These are phyloP conservation scores for Trichogramma dendrolimi DNA, from an alignment of 2,888 invertebrate genomes.

Conservation along the genomic window DNA sequence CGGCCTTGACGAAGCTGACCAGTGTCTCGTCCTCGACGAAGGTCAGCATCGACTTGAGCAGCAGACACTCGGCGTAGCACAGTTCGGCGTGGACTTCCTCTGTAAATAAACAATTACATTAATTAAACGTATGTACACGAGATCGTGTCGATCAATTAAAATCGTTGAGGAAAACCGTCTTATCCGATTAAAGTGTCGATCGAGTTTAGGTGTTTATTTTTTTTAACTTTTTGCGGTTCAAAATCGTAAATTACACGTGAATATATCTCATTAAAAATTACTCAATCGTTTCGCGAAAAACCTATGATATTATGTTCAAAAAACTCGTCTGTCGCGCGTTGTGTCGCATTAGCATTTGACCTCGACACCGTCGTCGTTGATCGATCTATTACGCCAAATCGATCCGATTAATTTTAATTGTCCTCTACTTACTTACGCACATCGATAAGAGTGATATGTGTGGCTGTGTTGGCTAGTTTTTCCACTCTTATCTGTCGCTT, in stretches of 20 bases:
- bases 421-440: too few relatives aligned
- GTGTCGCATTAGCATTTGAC: too few relatives aligned
- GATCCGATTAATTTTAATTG: too few relatives aligned
- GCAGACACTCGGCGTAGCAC: constrained; percentile 86
- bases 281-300: too few relatives aligned
- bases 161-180: neutral
- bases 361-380: too few relatives aligned
- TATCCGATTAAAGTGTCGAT: constrained; percentile 1
- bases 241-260: too few relatives aligned
- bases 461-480: too few relatives aligned
- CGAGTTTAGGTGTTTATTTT: neutral
- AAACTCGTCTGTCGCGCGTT: too few relatives aligned
- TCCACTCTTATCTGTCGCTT: neutral
- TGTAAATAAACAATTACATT: constrained; percentile 45
- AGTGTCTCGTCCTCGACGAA: constrained; percentile 94
- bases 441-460: too few relatives aligned
- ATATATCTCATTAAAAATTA: too few relatives aligned
- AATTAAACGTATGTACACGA: constrained; percentile 8
- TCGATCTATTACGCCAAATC: too few relatives aligned
- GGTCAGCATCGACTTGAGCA: constrained; percentile 83
- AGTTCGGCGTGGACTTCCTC: constrained; percentile 91
- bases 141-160: constrained; percentile 10
- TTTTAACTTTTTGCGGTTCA: constrained; percentile 8
- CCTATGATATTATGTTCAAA: too few relatives aligned
- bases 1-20: constrained; percentile 86